Evolutionary conservation across 2,888 invertebrate genomes (phyloP), one percentile per base, ranked within the genome.

Genomic region (Melinopterus prodromus): DNA sequence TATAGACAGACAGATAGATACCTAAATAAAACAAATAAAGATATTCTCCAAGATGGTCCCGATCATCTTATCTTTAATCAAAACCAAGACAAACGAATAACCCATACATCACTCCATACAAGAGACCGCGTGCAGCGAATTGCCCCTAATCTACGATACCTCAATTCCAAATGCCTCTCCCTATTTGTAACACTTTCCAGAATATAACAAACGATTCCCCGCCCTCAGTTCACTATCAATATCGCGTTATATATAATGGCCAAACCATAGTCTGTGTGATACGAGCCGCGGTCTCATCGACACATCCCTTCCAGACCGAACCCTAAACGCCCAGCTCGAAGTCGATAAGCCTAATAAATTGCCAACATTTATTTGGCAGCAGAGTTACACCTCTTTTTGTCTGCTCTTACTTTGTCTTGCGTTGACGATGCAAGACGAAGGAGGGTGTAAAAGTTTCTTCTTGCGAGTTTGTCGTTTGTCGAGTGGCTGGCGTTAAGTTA

Each of bases 311-410:
- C 26, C 16, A 35, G 71, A 15, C 12, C 36, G 77, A 77, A 36
- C 37, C n/a, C 6, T 37, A 38, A 7, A 16, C 37, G 77, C 70
- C 70, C 71, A 70, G 70, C 75, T 79, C 70, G 74, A 69, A 77
- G 16, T 77, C 70, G 77, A 74, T 80, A 80, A 80, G 77, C 75
- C 74, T 80, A 80, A 80, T 80, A 80, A 80, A 80, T 80, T 74
- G 79, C 79, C 74, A 38, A 69, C 79, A 77, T 77, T 80, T 80
- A 77, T 77, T 71, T 74, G 71, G 70, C 74, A 77, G 69, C 36
- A 16, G 26, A 70, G 38, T 69, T 77, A 70, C 79, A 70, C 37
- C 79, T 72, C 70, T 80, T 77, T 76, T 75, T 80, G 77, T 71
- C 35, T 35, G 77, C 37, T 38, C 16, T 71, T 78, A 35, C 74